These are phyloP conservation scores for Drosophila jambulina DNA, from an alignment of 1,140 invertebrate species.

Conservation along the genomic window DNA sequence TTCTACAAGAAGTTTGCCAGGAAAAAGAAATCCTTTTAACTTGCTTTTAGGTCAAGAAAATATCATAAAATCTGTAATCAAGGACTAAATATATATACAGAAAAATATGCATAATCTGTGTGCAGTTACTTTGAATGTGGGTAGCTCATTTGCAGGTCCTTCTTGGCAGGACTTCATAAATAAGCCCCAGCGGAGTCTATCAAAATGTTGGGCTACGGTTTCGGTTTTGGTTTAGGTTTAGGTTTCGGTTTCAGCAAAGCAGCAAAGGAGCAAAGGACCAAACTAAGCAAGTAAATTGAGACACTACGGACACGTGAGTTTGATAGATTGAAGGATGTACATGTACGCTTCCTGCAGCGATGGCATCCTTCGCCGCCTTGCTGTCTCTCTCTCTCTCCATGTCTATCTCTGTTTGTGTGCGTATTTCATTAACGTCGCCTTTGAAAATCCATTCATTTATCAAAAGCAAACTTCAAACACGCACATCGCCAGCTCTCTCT, in stretches of 20 bases:
- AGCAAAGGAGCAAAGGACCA: conserved; percentile 45
- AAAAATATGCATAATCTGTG: background rate
- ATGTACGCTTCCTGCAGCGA: conserved; percentile 30
- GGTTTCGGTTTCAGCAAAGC: conserved; percentile 9
- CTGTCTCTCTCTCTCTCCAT: background rate
- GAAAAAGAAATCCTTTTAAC: no score
- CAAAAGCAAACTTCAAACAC: conserved; percentile 82
- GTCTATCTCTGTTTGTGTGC: conserved; percentile 42
- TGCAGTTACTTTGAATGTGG: no score
- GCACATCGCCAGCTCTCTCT: conserved; percentile 26
- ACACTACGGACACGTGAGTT: conserved; percentile 80
- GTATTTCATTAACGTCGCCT: conserved; percentile 81
- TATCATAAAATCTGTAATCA: background rate
- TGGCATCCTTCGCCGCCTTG: conserved; percentile 24
- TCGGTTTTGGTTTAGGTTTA: background rate
- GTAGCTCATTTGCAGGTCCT: background rate
- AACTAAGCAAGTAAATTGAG: conserved; percentile 82
- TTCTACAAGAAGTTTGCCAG: no score
- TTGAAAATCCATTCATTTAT: conserved; percentile 83
- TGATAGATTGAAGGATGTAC: conserved; percentile 75
- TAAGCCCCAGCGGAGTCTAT: conserved; percentile 46
- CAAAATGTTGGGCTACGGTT: conserved; percentile 27
- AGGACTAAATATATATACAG: background rate
- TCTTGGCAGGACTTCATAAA: conserved; percentile 50
- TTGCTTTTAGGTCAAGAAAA: no score